phyloP scores from a whole-genome alignment of 2,113 vertebrate species.

The Hippocampus comes region DNA sequence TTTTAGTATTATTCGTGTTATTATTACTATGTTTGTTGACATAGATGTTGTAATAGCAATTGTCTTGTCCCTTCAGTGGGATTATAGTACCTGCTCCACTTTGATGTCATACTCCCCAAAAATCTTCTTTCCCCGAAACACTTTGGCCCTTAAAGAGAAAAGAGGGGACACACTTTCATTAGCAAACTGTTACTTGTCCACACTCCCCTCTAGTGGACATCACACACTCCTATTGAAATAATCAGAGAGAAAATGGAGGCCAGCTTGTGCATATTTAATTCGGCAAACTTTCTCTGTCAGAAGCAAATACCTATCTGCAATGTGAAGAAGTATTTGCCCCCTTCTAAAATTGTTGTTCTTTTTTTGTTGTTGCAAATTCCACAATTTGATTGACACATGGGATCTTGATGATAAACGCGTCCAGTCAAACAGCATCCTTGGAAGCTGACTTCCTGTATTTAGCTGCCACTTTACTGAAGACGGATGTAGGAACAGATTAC shows the following conservation, averaged over 20 bases:
- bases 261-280: conserved; percentile 3
- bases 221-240: background rate
- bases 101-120: conserved; percentile 92
- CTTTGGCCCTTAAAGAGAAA: conserved; percentile 79
- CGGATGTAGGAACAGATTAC: conserved; percentile 20
- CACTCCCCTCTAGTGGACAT: conserved; percentile 74
- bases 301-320: background rate
- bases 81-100: conserved; percentile 89
- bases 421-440: conserved; percentile 2
- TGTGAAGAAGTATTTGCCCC: no score
- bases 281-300: conserved; percentile 9
- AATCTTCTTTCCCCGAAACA: conserved; percentile 93
- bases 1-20: no score
- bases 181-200: conserved; percentile 24
- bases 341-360: background rate
- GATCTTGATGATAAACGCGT: conserved; percentile 23
- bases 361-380: no score
- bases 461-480: conserved; percentile 1
- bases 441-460: conserved; percentile 25
- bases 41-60: no score
- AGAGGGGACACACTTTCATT: background rate
- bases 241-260: conserved; percentile 49
- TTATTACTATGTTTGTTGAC: no score
- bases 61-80: background rate
- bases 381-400: conserved; percentile 3